Evolutionary conservation across 2,797 vertebrate genomes (phyloP), one percentile per base, ranked within the genome.

Genomic region (Oryzias dopingdopingensis): DNA sequence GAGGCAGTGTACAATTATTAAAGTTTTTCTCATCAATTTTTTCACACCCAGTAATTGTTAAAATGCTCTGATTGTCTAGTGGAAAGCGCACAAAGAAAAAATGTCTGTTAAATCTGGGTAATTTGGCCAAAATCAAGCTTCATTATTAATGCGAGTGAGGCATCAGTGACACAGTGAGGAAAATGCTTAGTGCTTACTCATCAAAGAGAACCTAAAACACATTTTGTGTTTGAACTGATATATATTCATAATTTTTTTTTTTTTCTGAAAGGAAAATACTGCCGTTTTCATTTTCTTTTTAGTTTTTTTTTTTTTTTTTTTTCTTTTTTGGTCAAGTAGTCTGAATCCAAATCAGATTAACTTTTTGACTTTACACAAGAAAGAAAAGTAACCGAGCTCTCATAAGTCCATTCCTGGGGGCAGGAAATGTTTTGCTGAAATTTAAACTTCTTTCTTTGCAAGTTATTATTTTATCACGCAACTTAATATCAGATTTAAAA

Each of bases 391-490:
- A 69, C 43, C 3, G 4, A 48, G 44, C 10, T 15, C 17, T 43
- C 52, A 24, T 40, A 52, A 50, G 54, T 17, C 29, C 55, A 22
- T 10, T 45, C 49, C 49, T 52, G 26, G 26, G 66, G 26, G 26
- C 41, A 54, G 47, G 13, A 51, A 40, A 40, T 56, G 0, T 67
- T n/a, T 67, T 61, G 23, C 47, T 24, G 29, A 14, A 55, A 46
- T 16, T 45, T 41, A 3, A 29, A 59, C 4, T 37, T 51, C 14
- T 37, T 37, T 37, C 32, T 37, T 37, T 1, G 40, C 24, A 37
- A 48, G n/a, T 55, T 43, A 0, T 8, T 48, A 18, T 44, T 62
- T 20, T 49, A 15, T 43, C 1, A 0, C 45, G 52, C 22, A 43
- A 26, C 15, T 3, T 48, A 42, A 37, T 37, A 37, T 37, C 32